Evolutionary conservation across 1,140 invertebrate species (phyloP), one percentile per base, ranked within the genome.

Genomic region (Drosophila hydei): DNA sequence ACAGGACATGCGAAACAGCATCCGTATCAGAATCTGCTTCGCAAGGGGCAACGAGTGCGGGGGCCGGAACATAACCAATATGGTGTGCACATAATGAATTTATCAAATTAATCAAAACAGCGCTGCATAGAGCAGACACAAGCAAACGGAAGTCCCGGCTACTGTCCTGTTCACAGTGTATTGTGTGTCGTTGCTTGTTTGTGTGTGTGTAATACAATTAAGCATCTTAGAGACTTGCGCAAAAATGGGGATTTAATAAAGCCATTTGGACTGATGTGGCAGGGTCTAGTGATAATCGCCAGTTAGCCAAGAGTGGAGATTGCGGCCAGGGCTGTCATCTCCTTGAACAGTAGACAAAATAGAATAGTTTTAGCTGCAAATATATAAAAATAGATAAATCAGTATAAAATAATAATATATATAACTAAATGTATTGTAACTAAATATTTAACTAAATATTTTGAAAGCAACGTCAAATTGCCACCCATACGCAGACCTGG

Each of bases 31-130:
- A 27, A 63, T 21, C 21, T 9, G 21, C 12, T 6, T 4, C 23
- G 19, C 14, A 30, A 21, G n/a, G 3, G 21, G 50, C 0, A 25
- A 5, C 4, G 3, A 3, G 4, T 8, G 33, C 40, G 16, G 19
- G 19, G 18, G 40, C 11, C 43, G 45, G 65, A 60, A 72, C 51
- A 72, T 52, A 64, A 72, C 79, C 83, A 88, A 88, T 88, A 88
- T 88, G 83, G 78, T 83, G 75, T 64, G 62, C 78, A 52, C 83
- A 88, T 88, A 88, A 88, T 88, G 83, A 88, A 83, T 88, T 88
- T 88, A 88, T 83, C 83, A 88, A 88, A 88, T 88, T 88, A 88
- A 88, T 88, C 83, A 88, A 87, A 83, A 88, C 79, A 72, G 64
- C 70, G 78, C 77, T 81, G 69, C 56, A 48, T 27, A 60, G 48